These are phyloP conservation scores for Mormyrops attenuatus DNA, from an alignment of 2,797 vertebrate species.

Conservation along the genomic window DNA sequence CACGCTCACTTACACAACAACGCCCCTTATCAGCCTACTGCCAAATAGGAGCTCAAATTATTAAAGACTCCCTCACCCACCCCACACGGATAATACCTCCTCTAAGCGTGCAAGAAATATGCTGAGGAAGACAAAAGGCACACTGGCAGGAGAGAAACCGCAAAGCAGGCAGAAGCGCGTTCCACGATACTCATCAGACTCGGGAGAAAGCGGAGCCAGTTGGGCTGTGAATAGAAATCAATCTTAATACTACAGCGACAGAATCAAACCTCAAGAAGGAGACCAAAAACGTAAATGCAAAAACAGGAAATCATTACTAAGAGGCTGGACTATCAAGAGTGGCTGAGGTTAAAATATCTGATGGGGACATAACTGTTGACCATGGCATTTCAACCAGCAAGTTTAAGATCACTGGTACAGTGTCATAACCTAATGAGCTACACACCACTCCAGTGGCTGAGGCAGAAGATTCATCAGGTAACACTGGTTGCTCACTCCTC, in stretches of 20 bases:
- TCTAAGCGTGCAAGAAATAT: background rate
- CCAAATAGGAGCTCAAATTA: background rate
- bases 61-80: background rate
- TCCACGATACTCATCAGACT: background rate
- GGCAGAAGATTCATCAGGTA: background rate
- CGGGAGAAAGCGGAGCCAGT: background rate
- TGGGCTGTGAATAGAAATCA: background rate
- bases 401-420: background rate
- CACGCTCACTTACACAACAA: background rate
- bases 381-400: background rate
- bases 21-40: background rate
- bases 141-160: background rate
- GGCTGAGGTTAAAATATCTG: background rate
- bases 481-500: background rate
- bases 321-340: background rate
- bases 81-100: background rate
- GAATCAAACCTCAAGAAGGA: background rate
- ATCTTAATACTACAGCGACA: background rate
- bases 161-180: background rate
- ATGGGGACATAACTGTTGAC: background rate
- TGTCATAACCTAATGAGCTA: background rate
- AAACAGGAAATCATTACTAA: background rate
- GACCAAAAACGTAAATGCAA: background rate
- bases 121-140: background rate
- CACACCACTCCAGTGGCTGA: background rate